These are phyloP conservation scores for Watsonalla binaria DNA, from an alignment of 2,888 invertebrate species.

Conservation along the genomic window DNA sequence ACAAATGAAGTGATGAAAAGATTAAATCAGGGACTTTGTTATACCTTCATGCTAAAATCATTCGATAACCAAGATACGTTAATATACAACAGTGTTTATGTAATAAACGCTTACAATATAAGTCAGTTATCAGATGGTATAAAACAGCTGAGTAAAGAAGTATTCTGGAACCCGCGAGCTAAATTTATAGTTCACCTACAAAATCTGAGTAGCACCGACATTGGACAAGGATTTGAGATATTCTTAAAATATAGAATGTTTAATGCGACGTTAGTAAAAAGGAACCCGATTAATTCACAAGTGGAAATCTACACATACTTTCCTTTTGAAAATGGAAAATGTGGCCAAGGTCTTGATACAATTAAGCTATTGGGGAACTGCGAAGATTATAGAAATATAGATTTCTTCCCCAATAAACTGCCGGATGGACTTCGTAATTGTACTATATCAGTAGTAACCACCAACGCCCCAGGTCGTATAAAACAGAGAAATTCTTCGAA, in stretches of 20 bases:
- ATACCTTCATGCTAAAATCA: conserved; percentile 27
- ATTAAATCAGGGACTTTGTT: conserved; percentile 26
- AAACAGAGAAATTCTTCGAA: conserved; percentile 24
- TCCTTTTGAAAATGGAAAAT: conserved; percentile 36
- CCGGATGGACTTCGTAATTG: conserved; percentile 32
- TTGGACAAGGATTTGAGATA: conserved; percentile 25
- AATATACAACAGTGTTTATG: conserved; percentile 31
- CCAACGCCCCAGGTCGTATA: conserved; percentile 35
- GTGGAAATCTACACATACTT: conserved; percentile 32
- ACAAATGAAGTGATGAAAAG: conserved; percentile 21
- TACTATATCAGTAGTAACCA: conserved; percentile 33
- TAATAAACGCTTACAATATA: conserved; percentile 31
- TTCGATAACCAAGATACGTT: conserved; percentile 26
- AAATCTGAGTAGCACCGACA: conserved; percentile 17
- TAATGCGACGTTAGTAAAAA: conserved; percentile 33
- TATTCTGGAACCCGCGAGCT: conserved; percentile 48
- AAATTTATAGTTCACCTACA: conserved; percentile 33
- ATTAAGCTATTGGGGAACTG: conserved; percentile 31
- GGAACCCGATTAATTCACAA: conserved; percentile 10
- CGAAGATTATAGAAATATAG: conserved; percentile 12
- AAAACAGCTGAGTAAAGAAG: conserved; percentile 27
- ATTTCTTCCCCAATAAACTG: conserved; percentile 19
- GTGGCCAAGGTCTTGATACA: conserved; percentile 29
- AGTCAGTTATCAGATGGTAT: conserved; percentile 26
- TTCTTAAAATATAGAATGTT: conserved; percentile 33